phyloP scores from a whole-genome alignment of 1,140 invertebrate genomes.

The Drosophila prosaltans region DNA sequence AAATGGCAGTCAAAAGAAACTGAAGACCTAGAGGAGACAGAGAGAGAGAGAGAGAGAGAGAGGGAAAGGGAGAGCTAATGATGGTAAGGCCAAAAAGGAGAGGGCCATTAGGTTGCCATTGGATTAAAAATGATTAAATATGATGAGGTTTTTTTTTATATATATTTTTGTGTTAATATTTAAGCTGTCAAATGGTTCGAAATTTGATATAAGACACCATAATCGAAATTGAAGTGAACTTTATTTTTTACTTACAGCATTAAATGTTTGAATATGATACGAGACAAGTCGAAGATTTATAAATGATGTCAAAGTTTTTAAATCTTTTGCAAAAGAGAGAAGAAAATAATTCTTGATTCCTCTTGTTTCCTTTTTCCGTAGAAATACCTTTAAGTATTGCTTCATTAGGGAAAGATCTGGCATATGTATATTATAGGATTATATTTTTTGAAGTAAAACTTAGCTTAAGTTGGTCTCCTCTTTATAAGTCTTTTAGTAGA shows the following conservation, averaged over 20 bases:
- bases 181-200: slow-evolving; percentile 20
- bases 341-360: no score
- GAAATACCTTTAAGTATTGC: no score
- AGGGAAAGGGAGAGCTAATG: slow-evolving; percentile 5
- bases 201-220: slow-evolving; percentile 7
- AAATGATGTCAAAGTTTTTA: no score
- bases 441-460: no score
- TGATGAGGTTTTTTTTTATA: neutral
- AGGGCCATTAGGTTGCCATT: slow-evolving; percentile 34
- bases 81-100: slow-evolving; percentile 18
- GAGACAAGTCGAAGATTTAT: slow-evolving; percentile 6
- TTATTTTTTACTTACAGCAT: neutral
- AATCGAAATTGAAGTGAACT: neutral
- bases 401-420: no score
- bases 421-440: no score
- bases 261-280: slow-evolving; percentile 23
- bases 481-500: no score
- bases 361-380: no score
- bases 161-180: slow-evolving; percentile 17
- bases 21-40: slow-evolving; percentile 17
- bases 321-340: no score
- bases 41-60: no score
- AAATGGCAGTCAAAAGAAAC: slow-evolving; percentile 11
- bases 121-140: slow-evolving; percentile 34
- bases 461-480: no score